Base-by-base conservation (phyloP, 2,888 invertebrate genomes). In the Nectonema munidae region DNA sequence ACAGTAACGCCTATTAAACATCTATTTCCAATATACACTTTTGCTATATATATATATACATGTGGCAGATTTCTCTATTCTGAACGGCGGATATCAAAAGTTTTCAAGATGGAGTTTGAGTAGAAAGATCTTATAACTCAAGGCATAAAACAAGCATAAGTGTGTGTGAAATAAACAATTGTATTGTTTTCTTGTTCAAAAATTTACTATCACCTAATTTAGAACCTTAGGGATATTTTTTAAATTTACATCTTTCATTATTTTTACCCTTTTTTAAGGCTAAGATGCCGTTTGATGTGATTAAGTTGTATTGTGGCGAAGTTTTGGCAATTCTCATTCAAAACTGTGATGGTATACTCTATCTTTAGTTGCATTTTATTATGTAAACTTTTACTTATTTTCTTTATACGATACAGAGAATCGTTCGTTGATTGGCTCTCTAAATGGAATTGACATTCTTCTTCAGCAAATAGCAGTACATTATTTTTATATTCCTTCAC, bases 261-360 rank as follows among this genome's bases (percentile, higher is more conserved):
- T n/a, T n/a, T n/a, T n/a, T n/a, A n/a, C n/a, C n/a, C n/a, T 30
- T 30, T 30, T 30, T 6, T 30, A 11, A 54, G 54, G 65, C 68
- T 25, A 79, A 83, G 59, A 62, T 70, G 34, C 75, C 79, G 6
- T 86, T 81, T 57, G 81, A 86, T 59, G 69, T 67, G 1, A 89
- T 86, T 54, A 86, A 83, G 57, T 58, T 89, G 35, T 95, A 86
- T 56, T 71, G 72, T 36, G 79, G 77, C 52, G 95, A 99, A 62
- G 71, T 95, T 45, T 58, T 99, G 35, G 77, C 86, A 13, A 83
- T 95, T 52, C 59, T 95, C 9, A 60, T 95, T 39, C 95, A 95
- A 60, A 71, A 71, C 44, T 71, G 73, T 44, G 69, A 70, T 42
- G 69, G 35, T 34, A 34, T 19, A n/a, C 17, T 19, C 14, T 11